These are phyloP conservation scores for Sebastes fasciatus DNA, from an alignment of 2,113 vertebrate genomes.

Conservation along the genomic window DNA sequence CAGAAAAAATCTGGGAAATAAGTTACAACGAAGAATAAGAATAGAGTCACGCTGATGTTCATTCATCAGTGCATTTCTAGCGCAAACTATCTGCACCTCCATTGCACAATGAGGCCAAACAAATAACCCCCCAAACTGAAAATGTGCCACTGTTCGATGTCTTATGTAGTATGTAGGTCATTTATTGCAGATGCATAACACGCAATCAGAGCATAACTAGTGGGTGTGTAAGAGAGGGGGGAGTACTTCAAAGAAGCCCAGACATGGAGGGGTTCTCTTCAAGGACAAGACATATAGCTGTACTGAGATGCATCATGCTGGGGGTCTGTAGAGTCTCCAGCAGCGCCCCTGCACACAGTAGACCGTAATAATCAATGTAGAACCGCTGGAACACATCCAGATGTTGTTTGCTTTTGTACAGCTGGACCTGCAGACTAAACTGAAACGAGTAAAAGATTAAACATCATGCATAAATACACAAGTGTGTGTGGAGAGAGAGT, in stretches of 20 bases:
- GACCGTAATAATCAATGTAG: conserved; percentile 1
- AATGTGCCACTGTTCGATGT: conserved; percentile 64
- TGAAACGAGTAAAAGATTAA: conserved; percentile 51
- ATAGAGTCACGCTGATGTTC: conserved; percentile 3
- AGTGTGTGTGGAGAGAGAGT: conserved; percentile 23
- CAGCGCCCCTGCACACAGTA: conserved; percentile 10
- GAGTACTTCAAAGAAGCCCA: conserved; percentile 64
- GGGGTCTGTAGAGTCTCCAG: conserved; percentile 21
- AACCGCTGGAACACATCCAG: conserved; percentile 46
- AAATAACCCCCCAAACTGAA: conserved; percentile 28
- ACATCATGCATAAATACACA: conserved; percentile 49
- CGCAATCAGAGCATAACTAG: conserved; percentile 51
- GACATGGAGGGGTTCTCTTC: conserved; percentile 55
- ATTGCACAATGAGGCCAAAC: conserved; percentile 65
- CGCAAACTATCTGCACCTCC: conserved; percentile 31
- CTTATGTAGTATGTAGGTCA: conserved; percentile 73
- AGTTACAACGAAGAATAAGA: neutral
- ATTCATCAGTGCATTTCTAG: conserved; percentile 25
- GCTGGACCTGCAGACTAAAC: conserved; percentile 56
- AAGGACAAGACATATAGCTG: conserved; percentile 56
- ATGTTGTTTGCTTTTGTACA: conserved; percentile 73
- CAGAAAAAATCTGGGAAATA: neutral
- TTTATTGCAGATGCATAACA: conserved; percentile 68
- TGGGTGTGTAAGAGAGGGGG: conserved; percentile 37
- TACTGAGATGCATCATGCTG: conserved; percentile 20